Evolutionary conservation across 2,113 vertebrate genomes (phyloP), one percentile per base, ranked within the genome.

Genomic region (Nothoprocta pentlandii): DNA sequence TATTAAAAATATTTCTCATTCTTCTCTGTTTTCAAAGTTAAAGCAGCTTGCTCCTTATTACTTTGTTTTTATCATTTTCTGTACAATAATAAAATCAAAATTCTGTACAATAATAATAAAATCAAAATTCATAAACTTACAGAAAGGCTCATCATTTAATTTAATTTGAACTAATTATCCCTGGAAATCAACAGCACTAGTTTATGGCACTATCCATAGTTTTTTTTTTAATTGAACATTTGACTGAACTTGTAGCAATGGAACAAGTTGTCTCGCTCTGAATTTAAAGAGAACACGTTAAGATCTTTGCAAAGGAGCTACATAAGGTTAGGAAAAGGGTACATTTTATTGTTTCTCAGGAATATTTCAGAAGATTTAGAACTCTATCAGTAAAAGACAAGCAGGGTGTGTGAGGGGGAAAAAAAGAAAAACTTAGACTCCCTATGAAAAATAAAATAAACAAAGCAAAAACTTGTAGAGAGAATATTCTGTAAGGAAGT

Each of bases 121-220:
- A 62, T 83, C 9, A 87, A 42, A 87, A 80, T 47, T 64, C 5
- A 44, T 56, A 78, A 67, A 36, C 36, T 90, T 89, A 39, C 20
- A 85, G 34, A 92, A 82, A 56, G 17, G 17, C 23, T 30, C 5
- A 34, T 71, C 53, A 58, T 47, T 89, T 63, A 85, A 36, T 81
- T 92, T 66, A 58, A 67, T 87, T 91, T 85, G 25, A 73, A 75
- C 32, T 80, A 91, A 49, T 82, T 94, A 83, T 39, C 12, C 39
- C 42, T 41, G 28, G 58, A 49, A 94, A 77, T 74, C 46, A 87
- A 32, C 16, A 58, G 8, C 34, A 62, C 15, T 71, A 2, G 4
- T 90, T 89, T 80, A 89, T 42, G 25, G 7, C 3, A 46, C 79
- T 82, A 39, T 67, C 14, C 21, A 17, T 53, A 30, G 10, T 6